These are phyloP conservation scores for Sinocyclocheilus anshuiensis DNA, from an alignment of 2,113 vertebrate species.

Conservation along the genomic window DNA sequence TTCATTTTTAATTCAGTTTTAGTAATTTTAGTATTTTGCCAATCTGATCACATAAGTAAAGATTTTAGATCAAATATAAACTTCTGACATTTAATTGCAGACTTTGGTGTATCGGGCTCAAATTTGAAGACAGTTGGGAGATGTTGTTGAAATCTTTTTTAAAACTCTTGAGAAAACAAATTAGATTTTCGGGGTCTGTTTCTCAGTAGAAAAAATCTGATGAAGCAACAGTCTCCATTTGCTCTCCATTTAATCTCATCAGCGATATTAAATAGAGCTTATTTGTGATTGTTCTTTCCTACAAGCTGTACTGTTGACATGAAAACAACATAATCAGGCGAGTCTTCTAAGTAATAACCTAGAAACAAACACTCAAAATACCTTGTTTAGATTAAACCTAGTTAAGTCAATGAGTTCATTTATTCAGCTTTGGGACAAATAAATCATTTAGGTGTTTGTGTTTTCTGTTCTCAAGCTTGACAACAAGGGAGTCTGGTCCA, in stretches of 20 bases:
- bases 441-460: slow-evolving; percentile 39
- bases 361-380: not conserved
- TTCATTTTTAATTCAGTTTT: not conserved
- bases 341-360: no score
- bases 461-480: slow-evolving; percentile 36
- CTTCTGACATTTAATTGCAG: not conserved
- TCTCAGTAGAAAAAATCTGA: not conserved
- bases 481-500: slow-evolving; percentile 20
- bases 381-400: slow-evolving; percentile 2
- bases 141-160: not conserved
- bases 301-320: not conserved
- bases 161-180: not conserved
- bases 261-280: not conserved
- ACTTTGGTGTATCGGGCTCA: no score
- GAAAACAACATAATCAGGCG: not conserved
- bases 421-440: slow-evolving; percentile 48
- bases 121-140: no score
- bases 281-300: not conserved
- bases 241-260: no score
- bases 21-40: not conserved
- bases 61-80: not conserved
- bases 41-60: not conserved
- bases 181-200: not conserved
- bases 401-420: slow-evolving; percentile 53
- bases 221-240: no score